Percentiles rank a stretch among this genome's conserved stretches.
Conservation (phyloP, 2,888 invertebrate genomes). For the Ennomos fuscantarius region DNA sequence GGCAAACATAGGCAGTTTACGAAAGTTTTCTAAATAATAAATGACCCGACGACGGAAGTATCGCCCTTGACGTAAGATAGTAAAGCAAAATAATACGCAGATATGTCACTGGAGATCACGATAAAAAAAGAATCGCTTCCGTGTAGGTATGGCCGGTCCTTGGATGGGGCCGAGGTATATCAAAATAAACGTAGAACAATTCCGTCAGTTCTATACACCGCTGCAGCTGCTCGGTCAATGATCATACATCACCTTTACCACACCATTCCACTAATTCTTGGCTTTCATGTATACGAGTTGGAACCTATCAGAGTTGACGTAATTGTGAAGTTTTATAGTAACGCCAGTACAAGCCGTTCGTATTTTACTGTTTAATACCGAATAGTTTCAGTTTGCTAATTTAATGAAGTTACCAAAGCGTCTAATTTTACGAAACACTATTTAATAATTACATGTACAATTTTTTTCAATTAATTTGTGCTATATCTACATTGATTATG, state of each 20-base stretch:
- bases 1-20: conserved; percentile 59
- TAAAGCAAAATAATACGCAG: conserved; percentile 54
- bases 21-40: conserved; percentile 74
- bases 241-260: conserved; percentile 37
- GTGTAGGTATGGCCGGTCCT: conserved; percentile 46
- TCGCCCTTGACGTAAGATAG: conserved; percentile 62
- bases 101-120: conserved; percentile 60
- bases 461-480: not conserved
- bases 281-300: conserved; percentile 44
- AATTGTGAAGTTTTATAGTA: conserved; percentile 47
- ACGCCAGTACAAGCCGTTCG: conserved; percentile 47
- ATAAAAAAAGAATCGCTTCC: conserved; percentile 59
- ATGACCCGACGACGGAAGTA: conserved; percentile 68
- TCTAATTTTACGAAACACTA: conserved; percentile 37
- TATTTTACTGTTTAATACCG: conserved; percentile 48
- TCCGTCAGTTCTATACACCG: conserved; percentile 40
- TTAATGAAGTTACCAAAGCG: conserved; percentile 42
- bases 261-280: conserved; percentile 40
- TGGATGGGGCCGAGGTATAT: conserved; percentile 52
- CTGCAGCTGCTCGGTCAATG: conserved; percentile 35
- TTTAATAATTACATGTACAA: conserved; percentile 14
- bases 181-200: conserved; percentile 63
- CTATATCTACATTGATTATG: too few relatives aligned
- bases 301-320: conserved; percentile 47
- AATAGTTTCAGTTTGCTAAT: conserved; percentile 38